Evolutionary conservation across 2,113 vertebrate species (phyloP), one percentile per base, ranked within the genome.

Genomic region (Lasiurus cinereus): DNA sequence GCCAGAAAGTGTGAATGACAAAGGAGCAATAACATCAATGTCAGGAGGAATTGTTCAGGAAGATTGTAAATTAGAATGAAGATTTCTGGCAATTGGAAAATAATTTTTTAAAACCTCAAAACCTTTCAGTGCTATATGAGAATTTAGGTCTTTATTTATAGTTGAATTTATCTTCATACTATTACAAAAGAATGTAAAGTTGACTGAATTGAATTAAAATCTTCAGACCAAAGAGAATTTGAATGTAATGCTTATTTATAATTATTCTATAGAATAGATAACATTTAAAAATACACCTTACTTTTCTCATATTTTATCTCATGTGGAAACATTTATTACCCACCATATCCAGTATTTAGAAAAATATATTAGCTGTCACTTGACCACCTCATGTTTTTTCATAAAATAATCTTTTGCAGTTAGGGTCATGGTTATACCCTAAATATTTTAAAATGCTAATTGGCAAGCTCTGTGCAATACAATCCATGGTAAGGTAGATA

Each of bases 361-460:
- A n/a, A 64, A 88, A 13, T 46, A 4, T 48, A 67, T 90, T 90
- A 91, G 36, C 10, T 96, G 46, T 73, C 31, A 24, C 78, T 92
- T 92, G n/a, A 70, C 24, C 13, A 84, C 18, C 6, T 92, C 52
- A 36, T 52, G 3, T 78, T 72, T 84, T 84, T 33, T 77, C 46
- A 87, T 52, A 92, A 92, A 94, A 93, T 78, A 93, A 90, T 82
- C 48, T 90, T 94, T 92, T 95, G 27, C 24, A 69, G 83, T 92
- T 95, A 94, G 39, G 74, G 43, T 96, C 80, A 92, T 80, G 79
- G 16, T 88, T 95, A 27, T 96, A 96, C 19, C n/a, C 27, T 93
- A 97, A 97, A 90, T 93, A 95, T 96, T 96, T 95, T 16, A 33
- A 94, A 94, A 90, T 92, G 62, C n/a, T 95, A 93, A 93, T 76